phyloP scores from a whole-genome alignment of 2,797 vertebrate species.

The Sebastes ruberrimus region DNA sequence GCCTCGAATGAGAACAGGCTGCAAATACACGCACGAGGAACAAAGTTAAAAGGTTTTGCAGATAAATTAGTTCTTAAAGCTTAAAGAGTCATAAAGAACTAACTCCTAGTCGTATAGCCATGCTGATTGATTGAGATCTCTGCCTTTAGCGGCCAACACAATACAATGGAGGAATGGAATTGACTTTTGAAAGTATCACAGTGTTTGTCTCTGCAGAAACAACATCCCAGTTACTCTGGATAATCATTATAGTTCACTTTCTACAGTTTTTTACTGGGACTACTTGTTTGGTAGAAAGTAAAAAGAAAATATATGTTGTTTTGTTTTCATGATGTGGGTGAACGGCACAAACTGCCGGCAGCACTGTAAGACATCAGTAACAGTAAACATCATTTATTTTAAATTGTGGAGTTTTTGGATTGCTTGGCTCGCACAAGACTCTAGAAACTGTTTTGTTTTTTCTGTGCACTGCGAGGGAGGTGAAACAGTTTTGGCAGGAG shows the following conservation, averaged over 20 bases:
- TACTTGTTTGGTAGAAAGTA: neutral
- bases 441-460: neutral
- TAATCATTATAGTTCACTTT: neutral
- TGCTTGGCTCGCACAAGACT: neutral
- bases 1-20: no score
- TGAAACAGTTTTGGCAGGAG: neutral
- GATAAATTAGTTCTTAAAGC: neutral
- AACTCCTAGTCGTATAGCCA: neutral
- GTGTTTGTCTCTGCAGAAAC: neutral
- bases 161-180: neutral
- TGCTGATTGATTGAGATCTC: neutral
- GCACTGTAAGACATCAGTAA: neutral
- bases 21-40: neutral
- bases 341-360: neutral
- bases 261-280: neutral
- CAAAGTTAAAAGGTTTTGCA: neutral
- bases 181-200: neutral
- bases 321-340: neutral
- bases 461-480: neutral
- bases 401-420: neutral
- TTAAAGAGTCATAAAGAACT: neutral
- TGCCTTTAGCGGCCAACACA: no score
- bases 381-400: neutral
- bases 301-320: neutral
- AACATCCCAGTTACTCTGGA: neutral